Conservation (phyloP, 2,888 invertebrate genomes). For the Glaucopsyche alexis region DNA sequence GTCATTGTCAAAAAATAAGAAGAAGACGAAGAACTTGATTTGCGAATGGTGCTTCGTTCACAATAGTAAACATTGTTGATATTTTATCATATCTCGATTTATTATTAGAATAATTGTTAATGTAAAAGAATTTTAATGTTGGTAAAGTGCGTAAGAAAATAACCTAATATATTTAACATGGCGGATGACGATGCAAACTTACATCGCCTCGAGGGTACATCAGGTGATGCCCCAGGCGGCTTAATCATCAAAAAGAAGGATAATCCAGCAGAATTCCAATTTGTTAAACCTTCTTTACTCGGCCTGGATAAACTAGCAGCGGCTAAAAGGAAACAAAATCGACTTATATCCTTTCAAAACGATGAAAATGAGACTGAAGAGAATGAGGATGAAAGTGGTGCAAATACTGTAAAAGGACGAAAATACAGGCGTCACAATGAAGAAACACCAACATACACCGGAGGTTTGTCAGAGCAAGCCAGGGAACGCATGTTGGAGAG, state of each 20-base stretch:
- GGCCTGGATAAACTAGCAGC: constrained; percentile 93
- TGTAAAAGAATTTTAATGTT: not conserved
- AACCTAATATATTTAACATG: constrained; percentile 46
- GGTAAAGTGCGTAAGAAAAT: not conserved
- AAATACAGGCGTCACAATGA: constrained; percentile 89
- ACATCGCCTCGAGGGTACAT: constrained; percentile 86
- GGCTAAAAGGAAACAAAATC: constrained; percentile 84
- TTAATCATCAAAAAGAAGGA: constrained; percentile 84
- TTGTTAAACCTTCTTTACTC: constrained; percentile 87
- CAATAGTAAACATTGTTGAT: constrained; percentile 6
- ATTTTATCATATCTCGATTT: not conserved
- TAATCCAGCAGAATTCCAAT: constrained; percentile 83
- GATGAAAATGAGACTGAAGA: constrained; percentile 57
- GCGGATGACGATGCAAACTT: constrained; percentile 79
- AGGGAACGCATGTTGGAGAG: constrained; percentile 85
- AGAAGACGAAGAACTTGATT: no score
- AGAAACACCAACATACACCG: constrained; percentile 97
- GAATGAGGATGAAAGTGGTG: constrained; percentile 46
- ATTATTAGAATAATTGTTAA: not conserved
- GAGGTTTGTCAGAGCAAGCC: constrained; percentile 91
- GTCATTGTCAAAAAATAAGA: no score
- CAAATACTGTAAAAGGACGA: constrained; percentile 61
- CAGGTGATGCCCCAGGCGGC: constrained; percentile 83
- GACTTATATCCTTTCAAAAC: constrained; percentile 83
- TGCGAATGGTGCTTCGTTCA: not conserved